These are phyloP conservation scores for Drosophila falleni DNA, from an alignment of 2,888 invertebrate species.

Conservation along the genomic window DNA sequence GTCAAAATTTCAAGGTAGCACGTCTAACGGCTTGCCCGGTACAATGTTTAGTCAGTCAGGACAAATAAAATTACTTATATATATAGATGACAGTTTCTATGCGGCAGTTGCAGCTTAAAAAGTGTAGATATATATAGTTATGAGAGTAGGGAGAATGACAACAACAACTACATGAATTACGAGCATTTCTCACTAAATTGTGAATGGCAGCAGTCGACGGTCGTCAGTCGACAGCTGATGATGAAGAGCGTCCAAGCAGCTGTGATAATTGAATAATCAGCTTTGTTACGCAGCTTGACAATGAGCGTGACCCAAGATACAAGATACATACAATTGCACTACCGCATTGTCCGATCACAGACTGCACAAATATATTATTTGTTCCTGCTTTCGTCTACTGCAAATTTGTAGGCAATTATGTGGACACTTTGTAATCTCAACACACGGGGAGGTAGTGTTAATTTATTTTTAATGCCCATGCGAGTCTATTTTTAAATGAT, in stretches of 20 bases:
- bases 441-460: constrained; percentile 41
- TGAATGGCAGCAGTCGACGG: constrained; percentile 50
- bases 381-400: constrained; percentile 37
- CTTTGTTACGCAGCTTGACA: constrained; percentile 62
- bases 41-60: too few species aligned
- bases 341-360: constrained; percentile 9
- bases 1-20: too few species aligned
- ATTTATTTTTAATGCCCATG: constrained; percentile 43
- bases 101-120: constrained; percentile 21
- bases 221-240: constrained; percentile 16
- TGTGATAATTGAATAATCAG: constrained; percentile 80
- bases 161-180: constrained; percentile 61
- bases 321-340: constrained; percentile 24
- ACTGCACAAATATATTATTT: not conserved
- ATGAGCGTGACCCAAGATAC: constrained; percentile 45
- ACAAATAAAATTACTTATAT: too few species aligned
- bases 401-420: constrained; percentile 72
- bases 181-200: constrained; percentile 58
- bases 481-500: constrained; percentile 47
- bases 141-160: constrained; percentile 1
- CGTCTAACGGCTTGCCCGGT: too few species aligned
- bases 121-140: not conserved
- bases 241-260: constrained; percentile 68
- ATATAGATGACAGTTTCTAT: constrained; percentile 25
- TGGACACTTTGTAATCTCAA: constrained; percentile 38